Percentiles rank a stretch among this genome's conserved stretches.
phyloP scores from a whole-genome alignment of 2,888 invertebrate species.

The Pollenia amentaria region DNA sequence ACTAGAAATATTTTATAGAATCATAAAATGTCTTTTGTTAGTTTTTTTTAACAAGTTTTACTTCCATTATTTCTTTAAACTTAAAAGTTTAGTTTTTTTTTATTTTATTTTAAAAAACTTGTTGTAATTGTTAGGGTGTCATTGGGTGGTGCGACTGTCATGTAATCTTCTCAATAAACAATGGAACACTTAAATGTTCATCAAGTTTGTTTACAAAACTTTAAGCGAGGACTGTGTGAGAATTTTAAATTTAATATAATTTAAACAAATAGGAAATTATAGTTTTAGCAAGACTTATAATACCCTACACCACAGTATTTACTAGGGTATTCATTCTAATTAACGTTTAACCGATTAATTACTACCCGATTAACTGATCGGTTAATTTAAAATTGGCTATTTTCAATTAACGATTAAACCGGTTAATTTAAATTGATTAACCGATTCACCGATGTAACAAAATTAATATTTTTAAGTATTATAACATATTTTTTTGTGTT shows the following conservation, averaged over 20 bases:
- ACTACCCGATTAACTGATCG: no score
- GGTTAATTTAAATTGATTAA: no score
- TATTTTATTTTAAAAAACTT: background rate
- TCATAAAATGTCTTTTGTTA: background rate
- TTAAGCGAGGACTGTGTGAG: background rate
- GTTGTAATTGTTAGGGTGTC: constrained; percentile 1
- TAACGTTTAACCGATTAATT: no score
- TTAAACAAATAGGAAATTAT: no score
- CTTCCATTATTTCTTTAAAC: background rate
- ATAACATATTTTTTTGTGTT: no score
- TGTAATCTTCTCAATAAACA: constrained; percentile 11
- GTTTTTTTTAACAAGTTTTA: background rate
- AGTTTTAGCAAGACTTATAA: no score
- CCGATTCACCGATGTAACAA: no score
- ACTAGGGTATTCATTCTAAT: no score
- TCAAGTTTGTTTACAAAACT: background rate
- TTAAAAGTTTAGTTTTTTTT: background rate
- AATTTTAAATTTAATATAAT: background rate
- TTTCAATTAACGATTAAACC: no score
- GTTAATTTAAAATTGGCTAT: no score
- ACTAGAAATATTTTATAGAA: background rate
- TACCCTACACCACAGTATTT: no score
- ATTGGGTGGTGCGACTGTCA: constrained; percentile 7
- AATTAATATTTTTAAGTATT: no score
- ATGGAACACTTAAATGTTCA: background rate